Evolutionary conservation across 1,140 invertebrate genomes (phyloP).

Genomic region (Vanessa atalanta): DNA sequence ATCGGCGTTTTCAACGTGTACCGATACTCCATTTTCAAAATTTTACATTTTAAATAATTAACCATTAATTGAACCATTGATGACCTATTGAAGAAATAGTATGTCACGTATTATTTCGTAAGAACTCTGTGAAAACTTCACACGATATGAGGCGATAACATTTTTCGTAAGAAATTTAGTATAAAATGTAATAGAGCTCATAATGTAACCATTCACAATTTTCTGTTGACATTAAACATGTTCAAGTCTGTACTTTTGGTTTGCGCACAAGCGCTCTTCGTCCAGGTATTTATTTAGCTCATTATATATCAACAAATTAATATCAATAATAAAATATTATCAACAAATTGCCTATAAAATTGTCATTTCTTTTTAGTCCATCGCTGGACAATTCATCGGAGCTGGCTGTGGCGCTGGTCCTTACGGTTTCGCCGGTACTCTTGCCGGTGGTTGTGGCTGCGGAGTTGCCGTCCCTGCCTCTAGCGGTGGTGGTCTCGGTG

Average conservation of each 20-base stretch:
- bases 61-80: background rate
- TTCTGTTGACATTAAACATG: conserved; percentile 27
- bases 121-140: background rate
- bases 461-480: background rate
- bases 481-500: conserved; percentile 11
- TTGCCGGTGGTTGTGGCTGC: background rate
- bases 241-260: conserved; percentile 40
- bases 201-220: background rate
- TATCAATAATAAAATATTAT: background rate
- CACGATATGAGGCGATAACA: background rate
- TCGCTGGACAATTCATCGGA: conserved; percentile 28
- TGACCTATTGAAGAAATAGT: conserved; percentile 43
- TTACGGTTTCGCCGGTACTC: conserved; percentile 15
- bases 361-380: conserved; percentile 24
- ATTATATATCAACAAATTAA: background rate
- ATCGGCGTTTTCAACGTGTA: too few species aligned
- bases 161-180: background rate
- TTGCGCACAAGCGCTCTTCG: conserved; percentile 45
- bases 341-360: too few species aligned
- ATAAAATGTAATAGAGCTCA: conserved; percentile 1
- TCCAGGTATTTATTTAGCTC: conserved; percentile 42
- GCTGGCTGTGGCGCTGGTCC: conserved; percentile 12
- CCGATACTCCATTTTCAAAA: too few species aligned
- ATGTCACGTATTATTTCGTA: conserved; percentile 20
- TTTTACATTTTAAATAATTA: background rate